These are phyloP conservation scores for Diorhabda elongata DNA, from an alignment of 1,140 invertebrate species.

Conservation along the genomic window DNA sequence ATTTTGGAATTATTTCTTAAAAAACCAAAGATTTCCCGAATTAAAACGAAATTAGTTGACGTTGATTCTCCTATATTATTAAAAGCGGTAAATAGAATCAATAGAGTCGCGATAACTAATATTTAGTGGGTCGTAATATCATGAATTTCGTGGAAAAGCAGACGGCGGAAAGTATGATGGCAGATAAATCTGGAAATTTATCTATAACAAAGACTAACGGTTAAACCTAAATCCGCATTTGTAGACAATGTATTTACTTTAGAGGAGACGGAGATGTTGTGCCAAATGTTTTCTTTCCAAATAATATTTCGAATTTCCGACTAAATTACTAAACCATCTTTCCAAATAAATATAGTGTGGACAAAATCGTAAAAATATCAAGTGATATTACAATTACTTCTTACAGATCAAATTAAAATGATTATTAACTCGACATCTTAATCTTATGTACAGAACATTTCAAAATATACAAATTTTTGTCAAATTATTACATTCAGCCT, in stretches of 20 bases:
- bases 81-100: neutral
- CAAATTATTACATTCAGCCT: too few species aligned
- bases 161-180: conserved; percentile 1
- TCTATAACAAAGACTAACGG: neutral
- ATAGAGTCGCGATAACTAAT: neutral
- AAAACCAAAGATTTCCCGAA: too few species aligned
- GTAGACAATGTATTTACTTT: neutral
- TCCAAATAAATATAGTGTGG: too few species aligned
- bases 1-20: too few species aligned
- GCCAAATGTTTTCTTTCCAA: neutral
- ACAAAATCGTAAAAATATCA: too few species aligned
- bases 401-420: too few species aligned
- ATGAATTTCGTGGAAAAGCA: neutral
- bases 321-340: neutral
- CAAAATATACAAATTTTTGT: too few species aligned
- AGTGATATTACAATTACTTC: too few species aligned
- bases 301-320: neutral
- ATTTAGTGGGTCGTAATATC: neutral
- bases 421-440: too few species aligned
- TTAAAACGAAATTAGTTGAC: too few species aligned
- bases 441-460: too few species aligned
- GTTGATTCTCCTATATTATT: too few species aligned
- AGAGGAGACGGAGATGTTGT: neutral
- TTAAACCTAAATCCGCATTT: neutral
- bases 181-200: conserved; percentile 2